Conservation (phyloP, 23 tunicate genomes). For the Clavelina lepadiformis region DNA sequence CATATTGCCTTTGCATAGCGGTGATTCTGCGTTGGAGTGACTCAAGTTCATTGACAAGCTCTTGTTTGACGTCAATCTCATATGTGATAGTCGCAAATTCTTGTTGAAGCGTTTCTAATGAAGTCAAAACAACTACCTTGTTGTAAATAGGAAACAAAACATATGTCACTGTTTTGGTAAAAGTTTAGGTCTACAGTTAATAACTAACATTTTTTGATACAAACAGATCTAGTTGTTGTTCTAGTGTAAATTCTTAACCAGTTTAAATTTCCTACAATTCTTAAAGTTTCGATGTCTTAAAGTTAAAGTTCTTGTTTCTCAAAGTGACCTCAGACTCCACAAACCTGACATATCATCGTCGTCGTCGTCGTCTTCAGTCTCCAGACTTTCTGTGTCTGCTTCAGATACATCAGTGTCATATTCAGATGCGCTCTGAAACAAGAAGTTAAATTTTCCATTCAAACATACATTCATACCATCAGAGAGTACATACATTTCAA, state of each 20-base stretch:
- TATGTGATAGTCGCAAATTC: slow-evolving; percentile 62
- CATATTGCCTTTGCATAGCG: slow-evolving; percentile 63
- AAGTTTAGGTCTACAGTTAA: too few relatives aligned
- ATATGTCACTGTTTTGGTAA: not conserved
- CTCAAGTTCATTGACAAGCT: slow-evolving; percentile 76
- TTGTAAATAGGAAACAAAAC: not conserved
- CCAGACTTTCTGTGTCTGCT: slow-evolving; percentile 31
- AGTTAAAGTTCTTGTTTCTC: too few relatives aligned
- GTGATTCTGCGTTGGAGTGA: slow-evolving; percentile 47
- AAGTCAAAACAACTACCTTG: not conserved
- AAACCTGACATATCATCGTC: slow-evolving; percentile 6
- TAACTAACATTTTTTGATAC: too few relatives aligned
- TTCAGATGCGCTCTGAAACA: slow-evolving; percentile 12
- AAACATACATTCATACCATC: too few relatives aligned
- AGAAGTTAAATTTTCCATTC: not conserved
- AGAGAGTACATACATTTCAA: too few relatives aligned
- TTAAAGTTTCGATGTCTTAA: too few relatives aligned
- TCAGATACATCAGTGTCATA: slow-evolving; percentile 18
- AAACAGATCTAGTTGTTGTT: too few relatives aligned
- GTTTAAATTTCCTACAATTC: too few relatives aligned
- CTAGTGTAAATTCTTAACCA: too few relatives aligned
- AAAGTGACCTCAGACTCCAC: too few relatives aligned
- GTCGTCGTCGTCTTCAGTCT: slow-evolving; percentile 23
- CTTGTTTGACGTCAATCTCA: slow-evolving; percentile 86
- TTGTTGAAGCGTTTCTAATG: slow-evolving; percentile 30